Percentiles rank a stretch among this genome's conserved stretches.
Evolutionary conservation across 2,113 vertebrate genomes (phyloP).

Genomic region (Protomyctophum bolini): DNA sequence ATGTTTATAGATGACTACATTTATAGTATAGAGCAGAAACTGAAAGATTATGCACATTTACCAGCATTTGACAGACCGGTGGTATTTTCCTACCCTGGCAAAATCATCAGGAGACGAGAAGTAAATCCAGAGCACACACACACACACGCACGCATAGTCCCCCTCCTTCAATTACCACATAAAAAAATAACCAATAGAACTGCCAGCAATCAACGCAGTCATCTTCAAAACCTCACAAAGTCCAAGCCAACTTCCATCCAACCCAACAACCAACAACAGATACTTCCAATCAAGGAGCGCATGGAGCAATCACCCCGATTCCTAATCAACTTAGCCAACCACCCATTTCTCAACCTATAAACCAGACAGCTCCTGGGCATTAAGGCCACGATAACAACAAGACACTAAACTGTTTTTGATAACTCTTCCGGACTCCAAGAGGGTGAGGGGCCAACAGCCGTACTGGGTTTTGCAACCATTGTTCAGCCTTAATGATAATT

Average conservation of each 20-base stretch:
- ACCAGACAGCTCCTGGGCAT: constrained; percentile 26
- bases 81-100: constrained; percentile 30
- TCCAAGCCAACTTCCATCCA: background rate
- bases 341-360: constrained; percentile 23
- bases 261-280: background rate
- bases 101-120: constrained; percentile 24
- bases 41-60: background rate
- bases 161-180: constrained; percentile 39
- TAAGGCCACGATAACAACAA: constrained; percentile 25
- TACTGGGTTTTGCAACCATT: too few species aligned
- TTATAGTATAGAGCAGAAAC: background rate
- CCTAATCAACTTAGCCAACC: background rate
- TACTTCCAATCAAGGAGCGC: too few species aligned
- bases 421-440: background rate
- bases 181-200: constrained; percentile 13
- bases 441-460: too few species aligned
- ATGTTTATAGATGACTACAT: too few species aligned
- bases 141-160: constrained; percentile 3
- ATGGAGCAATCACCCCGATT: too few species aligned
- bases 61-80: constrained; percentile 6
- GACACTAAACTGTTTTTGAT: constrained; percentile 15
- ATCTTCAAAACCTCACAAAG: background rate
- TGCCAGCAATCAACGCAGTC: constrained; percentile 15
- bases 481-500: too few species aligned
- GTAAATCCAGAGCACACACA: constrained; percentile 23